These are phyloP conservation scores for Homarus gammarus DNA, from an alignment of 2,888 invertebrate genomes.

Conservation along the genomic window DNA sequence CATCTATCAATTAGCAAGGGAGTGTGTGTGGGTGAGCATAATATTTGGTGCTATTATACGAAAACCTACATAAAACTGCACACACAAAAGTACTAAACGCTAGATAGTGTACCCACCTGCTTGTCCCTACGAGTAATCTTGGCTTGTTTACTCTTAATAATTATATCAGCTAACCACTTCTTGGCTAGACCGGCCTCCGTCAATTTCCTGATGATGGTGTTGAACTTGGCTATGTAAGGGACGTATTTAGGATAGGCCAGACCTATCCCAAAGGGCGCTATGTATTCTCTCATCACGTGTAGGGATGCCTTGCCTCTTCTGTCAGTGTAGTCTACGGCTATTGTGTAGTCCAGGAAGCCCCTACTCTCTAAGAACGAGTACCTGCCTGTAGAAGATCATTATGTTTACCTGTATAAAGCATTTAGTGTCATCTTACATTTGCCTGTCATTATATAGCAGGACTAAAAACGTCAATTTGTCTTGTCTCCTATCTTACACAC, in stretches of 20 bases:
- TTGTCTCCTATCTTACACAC: not conserved
- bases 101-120: not conserved
- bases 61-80: not conserved
- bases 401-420: not conserved
- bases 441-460: too few species aligned
- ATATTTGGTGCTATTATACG: not conserved
- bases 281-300: conserved; percentile 66
- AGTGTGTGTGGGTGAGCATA: not conserved
- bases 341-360: conserved; percentile 64
- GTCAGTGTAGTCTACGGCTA: conserved; percentile 62
- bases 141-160: conserved; percentile 45
- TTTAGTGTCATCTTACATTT: too few species aligned
- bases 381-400: conserved; percentile 27
- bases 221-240: conserved; percentile 64
- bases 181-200: conserved; percentile 66
- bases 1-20: not conserved
- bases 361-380: conserved; percentile 64
- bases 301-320: conserved; percentile 16
- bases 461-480: not conserved
- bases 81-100: not conserved
- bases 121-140: conserved; percentile 5
- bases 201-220: conserved; percentile 49
- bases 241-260: conserved; percentile 69
- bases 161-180: conserved; percentile 61
- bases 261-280: conserved; percentile 68